Evolutionary conservation across 2,113 vertebrate species (phyloP), one percentile per base, ranked within the genome.

Genomic region (Pipa parva): DNA sequence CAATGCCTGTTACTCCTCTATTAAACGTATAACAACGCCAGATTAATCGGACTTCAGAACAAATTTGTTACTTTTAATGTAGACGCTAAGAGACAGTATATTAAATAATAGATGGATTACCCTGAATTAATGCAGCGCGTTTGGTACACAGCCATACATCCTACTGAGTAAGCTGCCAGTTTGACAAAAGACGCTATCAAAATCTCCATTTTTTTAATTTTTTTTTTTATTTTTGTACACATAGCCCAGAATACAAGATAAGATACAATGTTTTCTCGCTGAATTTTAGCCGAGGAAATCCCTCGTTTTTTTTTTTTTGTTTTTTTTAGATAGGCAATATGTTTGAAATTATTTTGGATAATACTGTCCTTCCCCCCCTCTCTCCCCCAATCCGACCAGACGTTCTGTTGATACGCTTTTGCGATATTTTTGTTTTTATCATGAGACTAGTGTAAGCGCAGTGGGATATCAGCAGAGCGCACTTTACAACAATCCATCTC

Each of bases 71-170:
- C 42, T 49, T 59, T 39, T 28, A 54, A 63, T 63, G 26, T 10
- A 58, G 45, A 51, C 17, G 33, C 29, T 48, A 68, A 58, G 21
- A 45, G 57, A 51, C 57, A 17, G 26, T 11, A 69, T 45, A 52
- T 60, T 60, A 52, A 60, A 69, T 61, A 60, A 69, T 69, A 54
- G 46, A 69, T 69, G 66, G 17, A 51, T 54, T 69, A 54, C 46
- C 25, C 33, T 11, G 29, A 52, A 51, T 57, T 61, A 48, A 69
- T 51, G 33, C 48, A 29, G 18, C 2, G 24, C 2, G 57, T 29
- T 22, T 27, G 48, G 12, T 37, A 24, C 33, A 52, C 29, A 2
- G n/a, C 46, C 46, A 68, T 68, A 68, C 59, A 68, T 68, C 45
- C 45, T 37, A 24, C 36, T 10, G 42, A 25, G 56, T n/a, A 13